Evolutionary conservation across 92 coral and sea anemone genomes (phyloP).

Genomic region (Palythoa grandis): DNA sequence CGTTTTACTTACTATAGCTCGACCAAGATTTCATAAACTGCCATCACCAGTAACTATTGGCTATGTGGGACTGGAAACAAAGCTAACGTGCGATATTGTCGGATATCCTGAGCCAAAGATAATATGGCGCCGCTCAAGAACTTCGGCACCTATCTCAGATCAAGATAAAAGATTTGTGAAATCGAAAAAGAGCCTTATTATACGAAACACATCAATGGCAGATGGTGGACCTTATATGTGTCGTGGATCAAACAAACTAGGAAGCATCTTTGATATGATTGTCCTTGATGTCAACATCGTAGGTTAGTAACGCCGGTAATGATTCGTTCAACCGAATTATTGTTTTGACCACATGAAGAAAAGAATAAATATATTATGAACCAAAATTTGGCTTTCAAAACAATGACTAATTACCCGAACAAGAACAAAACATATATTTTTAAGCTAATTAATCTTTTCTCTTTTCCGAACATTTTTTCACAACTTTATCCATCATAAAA

Average conservation of each 20-base stretch:
- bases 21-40: background rate
- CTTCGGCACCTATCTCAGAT: background rate
- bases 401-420: too few relatives aligned
- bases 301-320: background rate
- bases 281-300: background rate
- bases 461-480: too few relatives aligned
- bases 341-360: too few relatives aligned
- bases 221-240: conserved; percentile 16
- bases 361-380: too few relatives aligned
- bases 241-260: background rate
- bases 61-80: conserved; percentile 6
- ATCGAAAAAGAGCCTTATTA: background rate
- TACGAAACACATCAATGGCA: background rate
- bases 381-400: too few relatives aligned
- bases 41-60: background rate
- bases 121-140: background rate
- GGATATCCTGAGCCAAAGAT: conserved; percentile 14
- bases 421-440: too few relatives aligned
- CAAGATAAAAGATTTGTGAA: background rate
- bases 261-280: background rate
- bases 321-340: too few relatives aligned
- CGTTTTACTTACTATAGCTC: background rate
- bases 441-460: too few relatives aligned
- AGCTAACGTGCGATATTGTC: background rate
- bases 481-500: too few relatives aligned